Conservation (phyloP, 92 coral and sea anemone species). For the Siderastrea siderea region DNA sequence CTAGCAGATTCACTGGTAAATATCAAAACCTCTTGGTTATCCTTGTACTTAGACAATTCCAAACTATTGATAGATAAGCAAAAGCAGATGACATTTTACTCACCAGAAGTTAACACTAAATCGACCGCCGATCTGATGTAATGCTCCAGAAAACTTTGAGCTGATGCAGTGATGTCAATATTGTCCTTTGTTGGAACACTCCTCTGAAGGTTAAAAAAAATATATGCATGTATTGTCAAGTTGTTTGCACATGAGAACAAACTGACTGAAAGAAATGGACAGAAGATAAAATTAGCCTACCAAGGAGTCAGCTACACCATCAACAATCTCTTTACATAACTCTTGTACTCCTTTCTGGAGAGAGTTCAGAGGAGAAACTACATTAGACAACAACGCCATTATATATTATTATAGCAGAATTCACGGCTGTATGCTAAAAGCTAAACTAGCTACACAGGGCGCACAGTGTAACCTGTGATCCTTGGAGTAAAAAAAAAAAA, state of each 20-base stretch:
- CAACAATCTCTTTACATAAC: constrained; percentile 64
- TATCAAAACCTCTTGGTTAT: too few species aligned
- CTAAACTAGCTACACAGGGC: too few species aligned
- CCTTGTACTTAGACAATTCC: too few species aligned
- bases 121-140: constrained; percentile 69
- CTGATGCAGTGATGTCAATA: constrained; percentile 83
- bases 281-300: constrained; percentile 50
- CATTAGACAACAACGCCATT: neutral
- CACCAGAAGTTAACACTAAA: constrained; percentile 79
- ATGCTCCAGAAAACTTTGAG: constrained; percentile 74
- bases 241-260: neutral
- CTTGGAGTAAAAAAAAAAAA: too few species aligned
- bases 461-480: too few species aligned
- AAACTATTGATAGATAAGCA: too few species aligned
- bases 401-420: too few species aligned
- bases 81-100: neutral
- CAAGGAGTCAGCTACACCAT: constrained; percentile 53
- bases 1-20: too few species aligned
- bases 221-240: too few species aligned
- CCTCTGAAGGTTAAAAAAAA: constrained; percentile 40
- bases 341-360: constrained; percentile 67
- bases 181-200: constrained; percentile 74
- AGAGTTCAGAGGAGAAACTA: neutral
- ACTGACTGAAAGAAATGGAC: neutral
- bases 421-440: too few species aligned